Percentiles rank a stretch among this genome's conserved stretches.
Evolutionary conservation across 2,888 invertebrate species (phyloP).

Genomic region (Agrochola circellaris): DNA sequence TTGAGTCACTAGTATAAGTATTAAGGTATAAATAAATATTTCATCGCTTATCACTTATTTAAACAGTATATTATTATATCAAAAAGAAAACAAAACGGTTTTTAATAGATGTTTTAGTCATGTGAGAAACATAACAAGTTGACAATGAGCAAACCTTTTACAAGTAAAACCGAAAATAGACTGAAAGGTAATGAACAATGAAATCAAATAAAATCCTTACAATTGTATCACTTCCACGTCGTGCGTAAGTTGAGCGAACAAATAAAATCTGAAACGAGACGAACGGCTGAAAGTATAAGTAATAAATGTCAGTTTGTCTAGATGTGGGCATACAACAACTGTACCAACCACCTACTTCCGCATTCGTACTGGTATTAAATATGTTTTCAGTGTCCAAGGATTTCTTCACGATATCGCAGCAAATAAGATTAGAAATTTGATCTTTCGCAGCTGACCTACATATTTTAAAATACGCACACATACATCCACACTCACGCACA

Average conservation of each 20-base stretch:
- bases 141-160: neutral
- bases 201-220: constrained; percentile 29
- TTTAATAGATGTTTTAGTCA: neutral
- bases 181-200: constrained; percentile 28
- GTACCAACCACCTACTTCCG: neutral
- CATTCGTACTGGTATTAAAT: neutral
- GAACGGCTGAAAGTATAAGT: neutral
- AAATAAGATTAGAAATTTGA: constrained; percentile 32
- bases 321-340: constrained; percentile 12
- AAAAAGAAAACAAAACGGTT: neutral
- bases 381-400: constrained; percentile 3
- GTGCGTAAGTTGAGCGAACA: constrained; percentile 14
- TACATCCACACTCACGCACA: neutral
- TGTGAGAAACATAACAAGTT: neutral
- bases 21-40: neutral
- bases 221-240: constrained; percentile 9
- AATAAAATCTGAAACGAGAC: constrained; percentile 31
- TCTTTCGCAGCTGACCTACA: constrained; percentile 50
- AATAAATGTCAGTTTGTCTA: constrained; percentile 39
- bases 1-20: constrained; percentile 31
- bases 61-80: neutral
- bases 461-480: constrained; percentile 37
- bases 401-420: constrained; percentile 17
- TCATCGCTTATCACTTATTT: neutral
- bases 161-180: constrained; percentile 4